Conservation (phyloP, 2,888 invertebrate genomes). For the Sinotaia quadrata region DNA sequence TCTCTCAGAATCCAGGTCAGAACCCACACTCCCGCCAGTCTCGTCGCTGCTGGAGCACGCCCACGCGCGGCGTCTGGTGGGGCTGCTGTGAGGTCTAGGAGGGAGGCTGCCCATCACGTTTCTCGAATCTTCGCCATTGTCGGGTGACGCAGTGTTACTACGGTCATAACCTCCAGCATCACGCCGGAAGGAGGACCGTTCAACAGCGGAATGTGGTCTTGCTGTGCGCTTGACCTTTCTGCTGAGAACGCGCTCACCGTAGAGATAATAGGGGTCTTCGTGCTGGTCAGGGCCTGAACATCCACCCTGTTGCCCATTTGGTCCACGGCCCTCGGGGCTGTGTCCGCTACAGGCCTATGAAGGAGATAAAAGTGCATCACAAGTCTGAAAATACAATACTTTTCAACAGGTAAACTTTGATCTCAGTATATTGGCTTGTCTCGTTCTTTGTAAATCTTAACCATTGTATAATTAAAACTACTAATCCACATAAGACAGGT, state of each 20-base stretch:
- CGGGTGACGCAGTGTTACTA: conserved; percentile 28
- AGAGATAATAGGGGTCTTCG: conserved; percentile 58
- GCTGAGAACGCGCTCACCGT: conserved; percentile 64
- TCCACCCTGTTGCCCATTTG: conserved; percentile 37
- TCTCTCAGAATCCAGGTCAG: neutral
- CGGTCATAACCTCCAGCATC: conserved; percentile 37
- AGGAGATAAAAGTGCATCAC: neutral
- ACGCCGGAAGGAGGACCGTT: conserved; percentile 38
- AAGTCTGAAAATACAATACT: too few species aligned
- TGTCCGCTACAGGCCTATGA: conserved; percentile 62
- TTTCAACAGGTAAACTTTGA: too few species aligned
- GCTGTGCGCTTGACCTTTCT: conserved; percentile 52
- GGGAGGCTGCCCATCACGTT: conserved; percentile 7
- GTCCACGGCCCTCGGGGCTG: conserved; percentile 60
- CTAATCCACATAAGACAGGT: too few species aligned
- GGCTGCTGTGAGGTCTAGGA: conserved; percentile 53
- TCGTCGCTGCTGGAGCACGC: conserved; percentile 1
- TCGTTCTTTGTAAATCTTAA: too few species aligned
- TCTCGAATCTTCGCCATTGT: neutral
- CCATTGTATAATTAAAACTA: too few species aligned
- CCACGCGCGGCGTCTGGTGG: conserved; percentile 36
- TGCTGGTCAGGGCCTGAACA: conserved; percentile 37
- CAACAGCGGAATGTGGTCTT: conserved; percentile 52
- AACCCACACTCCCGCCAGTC: neutral
- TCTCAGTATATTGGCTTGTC: too few species aligned